These are phyloP conservation scores for Melanotaenia boesemani DNA, from an alignment of 2,797 vertebrate genomes.

Conservation along the genomic window DNA sequence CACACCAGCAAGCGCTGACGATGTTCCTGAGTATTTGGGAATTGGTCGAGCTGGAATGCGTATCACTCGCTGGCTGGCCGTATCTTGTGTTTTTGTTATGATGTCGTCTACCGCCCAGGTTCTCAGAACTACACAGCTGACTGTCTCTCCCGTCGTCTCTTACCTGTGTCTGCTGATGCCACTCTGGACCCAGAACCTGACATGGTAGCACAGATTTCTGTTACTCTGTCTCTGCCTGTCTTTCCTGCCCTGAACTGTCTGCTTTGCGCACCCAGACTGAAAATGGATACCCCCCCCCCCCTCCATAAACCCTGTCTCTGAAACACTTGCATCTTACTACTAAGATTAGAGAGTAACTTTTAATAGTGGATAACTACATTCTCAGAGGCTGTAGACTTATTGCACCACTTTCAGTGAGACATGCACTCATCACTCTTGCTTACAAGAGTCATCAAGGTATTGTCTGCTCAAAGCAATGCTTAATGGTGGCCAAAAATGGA, in stretches of 20 bases:
- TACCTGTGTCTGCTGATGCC: neutral
- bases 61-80: neutral
- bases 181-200: too few species aligned
- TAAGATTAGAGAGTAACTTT: too few species aligned
- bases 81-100: slow-evolving; percentile 18
- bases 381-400: too few species aligned
- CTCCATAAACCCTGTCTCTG: too few species aligned
- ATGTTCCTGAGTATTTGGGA: neutral
- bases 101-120: slow-evolving; percentile 5
- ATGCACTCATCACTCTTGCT: neutral
- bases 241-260: neutral
- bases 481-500: neutral
- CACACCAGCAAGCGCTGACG: neutral
- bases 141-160: neutral
- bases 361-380: too few species aligned
- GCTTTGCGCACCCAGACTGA: neutral
- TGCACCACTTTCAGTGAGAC: neutral
- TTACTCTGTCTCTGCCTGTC: neutral
- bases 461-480: neutral
- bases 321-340: too few species aligned
- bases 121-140: slow-evolving; percentile 8
- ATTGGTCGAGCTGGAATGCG: neutral
- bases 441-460: slow-evolving; percentile 11
- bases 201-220: neutral
- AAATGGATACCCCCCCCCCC: neutral